These are phyloP conservation scores for Periophthalmus magnuspinnatus DNA, from an alignment of 2,797 vertebrate genomes.

Conservation along the genomic window DNA sequence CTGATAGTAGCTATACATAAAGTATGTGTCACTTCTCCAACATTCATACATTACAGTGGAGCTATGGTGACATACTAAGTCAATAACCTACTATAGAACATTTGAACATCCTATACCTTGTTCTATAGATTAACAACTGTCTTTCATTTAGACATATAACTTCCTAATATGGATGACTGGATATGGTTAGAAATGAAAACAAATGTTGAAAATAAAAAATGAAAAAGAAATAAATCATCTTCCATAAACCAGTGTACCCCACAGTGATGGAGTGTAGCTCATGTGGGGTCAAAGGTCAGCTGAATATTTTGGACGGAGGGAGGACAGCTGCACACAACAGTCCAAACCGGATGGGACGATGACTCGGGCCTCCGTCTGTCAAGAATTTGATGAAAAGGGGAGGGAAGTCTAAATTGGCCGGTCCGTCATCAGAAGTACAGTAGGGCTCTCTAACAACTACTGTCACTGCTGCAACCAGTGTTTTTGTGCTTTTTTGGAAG, in stretches of 20 bases:
- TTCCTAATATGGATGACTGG: not conserved
- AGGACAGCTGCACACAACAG: slow-evolving; percentile 59
- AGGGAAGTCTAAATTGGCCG: not conserved
- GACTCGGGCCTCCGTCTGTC: slow-evolving; percentile 7
- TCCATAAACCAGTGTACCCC: slow-evolving; percentile 22
- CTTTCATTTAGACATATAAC: not conserved
- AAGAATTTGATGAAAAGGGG: slow-evolving; percentile 35
- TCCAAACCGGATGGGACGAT: slow-evolving; percentile 36
- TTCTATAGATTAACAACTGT: not conserved
- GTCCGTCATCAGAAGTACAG: slow-evolving; percentile 18
- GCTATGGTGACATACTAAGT: too few species aligned
- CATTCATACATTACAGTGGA: too few species aligned
- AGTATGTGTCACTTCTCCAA: too few species aligned
- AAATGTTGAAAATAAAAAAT: slow-evolving; percentile 12
- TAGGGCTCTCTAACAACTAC: not conserved
- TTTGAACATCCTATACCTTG: not conserved
- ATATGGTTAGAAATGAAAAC: slow-evolving; percentile 7
- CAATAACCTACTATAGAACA: too few species aligned
- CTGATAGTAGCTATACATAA: not conserved
- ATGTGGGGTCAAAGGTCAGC: slow-evolving; percentile 53
- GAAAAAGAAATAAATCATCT: slow-evolving; percentile 31
- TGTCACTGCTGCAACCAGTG: not conserved
- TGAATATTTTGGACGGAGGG: slow-evolving; percentile 48
- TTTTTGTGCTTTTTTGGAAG: not conserved
- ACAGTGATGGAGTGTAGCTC: slow-evolving; percentile 36